These are phyloP conservation scores for Anser cygnoides DNA, from an alignment of 2,113 vertebrate species.

Conservation along the genomic window DNA sequence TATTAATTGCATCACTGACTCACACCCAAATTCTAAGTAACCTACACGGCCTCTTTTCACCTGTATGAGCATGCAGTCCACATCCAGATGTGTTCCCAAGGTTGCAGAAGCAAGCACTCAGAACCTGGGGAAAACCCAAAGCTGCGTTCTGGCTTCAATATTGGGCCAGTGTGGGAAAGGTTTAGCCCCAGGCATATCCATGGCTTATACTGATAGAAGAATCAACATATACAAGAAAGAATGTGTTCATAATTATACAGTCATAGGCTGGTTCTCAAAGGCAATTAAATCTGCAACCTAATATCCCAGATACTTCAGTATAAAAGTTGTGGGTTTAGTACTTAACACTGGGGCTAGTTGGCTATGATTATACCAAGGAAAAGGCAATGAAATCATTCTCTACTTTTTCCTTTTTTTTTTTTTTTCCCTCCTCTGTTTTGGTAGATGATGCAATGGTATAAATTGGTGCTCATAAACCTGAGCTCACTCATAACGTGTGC, in stretches of 20 bases:
- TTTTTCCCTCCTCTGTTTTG: background rate
- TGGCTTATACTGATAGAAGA: background rate
- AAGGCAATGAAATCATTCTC: background rate
- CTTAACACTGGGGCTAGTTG: no score
- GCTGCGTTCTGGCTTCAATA: background rate
- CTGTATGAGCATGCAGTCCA: background rate
- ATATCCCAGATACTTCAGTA: background rate
- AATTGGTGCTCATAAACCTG: background rate
- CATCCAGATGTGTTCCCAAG: background rate
- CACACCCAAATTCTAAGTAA: background rate
- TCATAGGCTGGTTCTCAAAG: background rate
- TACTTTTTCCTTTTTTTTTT: background rate
- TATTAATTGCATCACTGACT: background rate
- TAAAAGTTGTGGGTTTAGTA: background rate
- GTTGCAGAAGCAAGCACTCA: background rate
- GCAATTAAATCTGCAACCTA: background rate
- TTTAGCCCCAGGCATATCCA: background rate
- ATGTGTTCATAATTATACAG: background rate
- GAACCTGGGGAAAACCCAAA: background rate
- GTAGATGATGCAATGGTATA: background rate
- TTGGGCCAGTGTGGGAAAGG: background rate
- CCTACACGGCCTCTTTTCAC: background rate
- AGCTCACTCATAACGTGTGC: background rate
- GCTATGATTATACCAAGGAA: background rate
- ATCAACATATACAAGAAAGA: background rate